Percentiles rank a stretch among this genome's conserved stretches.
Conservation (phyloP, 2,797 vertebrate species). For the Betta splendens region DNA sequence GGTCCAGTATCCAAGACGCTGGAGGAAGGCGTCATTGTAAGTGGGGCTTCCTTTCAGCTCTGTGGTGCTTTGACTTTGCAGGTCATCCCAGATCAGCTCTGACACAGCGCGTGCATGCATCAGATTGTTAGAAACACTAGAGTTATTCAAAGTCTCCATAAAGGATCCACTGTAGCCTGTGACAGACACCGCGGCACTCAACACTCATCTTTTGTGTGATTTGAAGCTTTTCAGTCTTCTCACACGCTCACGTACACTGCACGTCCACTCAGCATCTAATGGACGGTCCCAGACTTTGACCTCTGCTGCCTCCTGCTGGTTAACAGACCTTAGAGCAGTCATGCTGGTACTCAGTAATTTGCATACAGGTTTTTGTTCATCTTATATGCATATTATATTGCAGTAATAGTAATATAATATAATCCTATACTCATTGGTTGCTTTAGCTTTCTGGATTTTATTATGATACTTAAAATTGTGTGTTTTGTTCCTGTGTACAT, state of each 20-base stretch:
- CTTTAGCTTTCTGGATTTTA: too few species aligned
- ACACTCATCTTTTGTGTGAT: conserved; percentile 39
- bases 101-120: conserved; percentile 3
- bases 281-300: conserved; percentile 24
- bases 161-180: conserved; percentile 54
- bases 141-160: conserved; percentile 57
- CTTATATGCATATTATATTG: too few species aligned
- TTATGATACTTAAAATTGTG: too few species aligned
- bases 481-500: too few species aligned
- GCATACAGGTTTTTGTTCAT: too few species aligned
- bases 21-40: conserved; percentile 38
- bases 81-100: conserved; percentile 39
- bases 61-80: conserved; percentile 40
- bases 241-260: conserved; percentile 3
- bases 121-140: conserved; percentile 25
- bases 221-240: conserved; percentile 29
- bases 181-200: conserved; percentile 28
- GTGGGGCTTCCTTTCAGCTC: conserved; percentile 42
- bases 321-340: not conserved
- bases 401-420: too few species aligned
- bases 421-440: too few species aligned
- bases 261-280: not conserved
- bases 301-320: conserved; percentile 73
- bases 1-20: conserved; percentile 50
- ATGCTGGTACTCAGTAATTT: too few species aligned